These are phyloP conservation scores for Ditylenchus dipsaci DNA, from an alignment of 1,140 invertebrate species.

Conservation along the genomic window DNA sequence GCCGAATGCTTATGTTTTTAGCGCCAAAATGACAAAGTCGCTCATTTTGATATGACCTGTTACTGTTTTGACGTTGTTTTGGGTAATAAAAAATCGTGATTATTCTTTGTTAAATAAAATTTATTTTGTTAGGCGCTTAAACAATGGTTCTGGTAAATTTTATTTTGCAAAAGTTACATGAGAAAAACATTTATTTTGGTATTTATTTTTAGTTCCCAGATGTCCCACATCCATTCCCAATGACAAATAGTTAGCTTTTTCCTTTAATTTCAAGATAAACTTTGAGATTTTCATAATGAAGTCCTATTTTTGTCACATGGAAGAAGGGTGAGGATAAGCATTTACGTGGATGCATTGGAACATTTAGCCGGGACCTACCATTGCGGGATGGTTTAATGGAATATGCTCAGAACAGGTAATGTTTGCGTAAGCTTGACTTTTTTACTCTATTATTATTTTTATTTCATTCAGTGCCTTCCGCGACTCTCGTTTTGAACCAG, in stretches of 20 bases:
- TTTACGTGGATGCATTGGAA: conserved; percentile 63
- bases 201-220: conserved; percentile 13
- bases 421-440: not conserved
- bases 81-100: no score
- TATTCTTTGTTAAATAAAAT: not conserved
- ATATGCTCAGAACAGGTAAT: conserved; percentile 60
- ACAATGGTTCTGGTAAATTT: conserved; percentile 6
- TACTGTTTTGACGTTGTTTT: conserved; percentile 51
- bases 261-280: no score
- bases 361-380: conserved; percentile 59
- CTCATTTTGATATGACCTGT: conserved; percentile 44
- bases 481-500: conserved; percentile 91
- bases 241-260: conserved; percentile 33
- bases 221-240: conserved; percentile 42
- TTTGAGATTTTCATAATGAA: conserved; percentile 44
- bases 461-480: conserved; percentile 78
- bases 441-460: not conserved
- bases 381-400: conserved; percentile 62
- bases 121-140: not conserved
- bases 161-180: conserved; percentile 16
- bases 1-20: not conserved
- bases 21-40: conserved; percentile 4
- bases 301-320: conserved; percentile 64
- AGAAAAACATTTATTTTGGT: no score
- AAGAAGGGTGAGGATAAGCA: conserved; percentile 60